Conservation (phyloP, 1,140 invertebrate species). For the Tyrophagus putrescentiae region DNA sequence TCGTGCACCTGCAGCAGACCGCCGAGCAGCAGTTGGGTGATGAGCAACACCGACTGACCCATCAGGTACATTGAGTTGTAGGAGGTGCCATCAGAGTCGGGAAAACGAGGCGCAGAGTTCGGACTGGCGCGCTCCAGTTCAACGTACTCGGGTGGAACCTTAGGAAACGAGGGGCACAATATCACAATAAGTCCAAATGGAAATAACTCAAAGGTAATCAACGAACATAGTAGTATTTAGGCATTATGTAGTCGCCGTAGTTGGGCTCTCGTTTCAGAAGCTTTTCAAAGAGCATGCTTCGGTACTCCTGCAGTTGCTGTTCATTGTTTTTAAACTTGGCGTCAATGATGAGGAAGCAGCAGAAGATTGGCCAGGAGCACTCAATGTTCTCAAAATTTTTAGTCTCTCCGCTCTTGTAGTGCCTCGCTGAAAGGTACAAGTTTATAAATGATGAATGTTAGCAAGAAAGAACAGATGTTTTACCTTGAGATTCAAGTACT, state of each 20-base stretch:
- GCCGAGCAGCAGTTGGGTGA: slow-evolving; percentile 69
- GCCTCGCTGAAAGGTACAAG: slow-evolving; percentile 35
- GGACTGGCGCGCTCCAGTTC: slow-evolving; percentile 56
- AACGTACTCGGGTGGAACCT: slow-evolving; percentile 56
- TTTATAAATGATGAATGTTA: background rate
- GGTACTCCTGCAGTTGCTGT: slow-evolving; percentile 83
- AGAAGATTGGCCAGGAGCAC: slow-evolving; percentile 95
- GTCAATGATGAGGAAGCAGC: slow-evolving; percentile 87
- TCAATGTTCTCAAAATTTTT: slow-evolving; percentile 83
- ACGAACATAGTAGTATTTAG: slow-evolving; percentile 66
- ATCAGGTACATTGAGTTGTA: slow-evolving; percentile 48
- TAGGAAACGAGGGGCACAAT: background rate
- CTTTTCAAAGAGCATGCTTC: slow-evolving; percentile 48
- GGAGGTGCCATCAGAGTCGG: slow-evolving; percentile 45
- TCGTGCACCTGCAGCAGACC: slow-evolving; percentile 83
- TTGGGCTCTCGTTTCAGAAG: slow-evolving; percentile 30
- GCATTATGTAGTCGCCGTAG: slow-evolving; percentile 34
- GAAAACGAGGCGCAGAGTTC: slow-evolving; percentile 46
- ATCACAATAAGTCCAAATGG: background rate
- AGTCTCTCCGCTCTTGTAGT: slow-evolving; percentile 50
- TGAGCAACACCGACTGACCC: slow-evolving; percentile 88
- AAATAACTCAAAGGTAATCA: background rate
- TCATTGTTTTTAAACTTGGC: slow-evolving; percentile 50
- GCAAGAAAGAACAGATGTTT: background rate
- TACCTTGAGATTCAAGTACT: slow-evolving; percentile 42